A percentile compares a stretch with the other conserved stretches of the same genome.
phyloP scores from a whole-genome alignment of 1,140 invertebrate species.

The Dendroctonus valens region DNA sequence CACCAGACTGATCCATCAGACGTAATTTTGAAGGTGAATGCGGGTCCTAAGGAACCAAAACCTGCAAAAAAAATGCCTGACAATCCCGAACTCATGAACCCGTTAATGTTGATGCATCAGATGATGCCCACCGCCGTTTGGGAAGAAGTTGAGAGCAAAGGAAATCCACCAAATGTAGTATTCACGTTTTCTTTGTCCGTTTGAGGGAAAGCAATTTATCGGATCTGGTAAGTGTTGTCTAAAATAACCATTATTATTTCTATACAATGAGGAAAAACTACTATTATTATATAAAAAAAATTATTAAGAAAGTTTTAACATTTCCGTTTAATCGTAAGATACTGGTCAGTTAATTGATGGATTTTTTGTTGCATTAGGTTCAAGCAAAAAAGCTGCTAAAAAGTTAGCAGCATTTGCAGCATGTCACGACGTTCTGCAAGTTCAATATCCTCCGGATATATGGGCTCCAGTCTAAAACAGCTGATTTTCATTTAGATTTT shows the following conservation, averaged over 20 bases:
- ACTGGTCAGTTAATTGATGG: background rate
- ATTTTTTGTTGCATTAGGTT: slow-evolving; percentile 29
- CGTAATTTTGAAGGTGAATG: background rate
- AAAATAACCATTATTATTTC: background rate
- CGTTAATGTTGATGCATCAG: slow-evolving; percentile 46
- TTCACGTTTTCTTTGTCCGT: slow-evolving; percentile 42
- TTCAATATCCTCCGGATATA: slow-evolving; percentile 43
- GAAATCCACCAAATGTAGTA: slow-evolving; percentile 38
- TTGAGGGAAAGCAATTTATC: slow-evolving; percentile 36
- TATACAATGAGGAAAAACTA: no score
- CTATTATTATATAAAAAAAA: background rate
- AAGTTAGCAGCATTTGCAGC: slow-evolving; percentile 42
- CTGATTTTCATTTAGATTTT: no score
- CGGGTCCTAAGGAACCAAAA: slow-evolving; percentile 26
- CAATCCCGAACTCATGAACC: slow-evolving; percentile 43
- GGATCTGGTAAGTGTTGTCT: slow-evolving; percentile 38
- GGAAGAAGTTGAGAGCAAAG: slow-evolving; percentile 41
- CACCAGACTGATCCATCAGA: background rate
- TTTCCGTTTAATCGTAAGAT: no score
- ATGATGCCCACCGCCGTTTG: slow-evolving; percentile 43
- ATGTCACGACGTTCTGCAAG: slow-evolving; percentile 40
- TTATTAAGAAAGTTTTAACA: background rate
- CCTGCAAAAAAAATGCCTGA: slow-evolving; percentile 44
- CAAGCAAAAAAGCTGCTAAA: slow-evolving; percentile 44
- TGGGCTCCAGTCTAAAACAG: slow-evolving; percentile 19